phyloP scores from a whole-genome alignment of 1,140 invertebrate genomes.

The Andrena cerasifolii region DNA sequence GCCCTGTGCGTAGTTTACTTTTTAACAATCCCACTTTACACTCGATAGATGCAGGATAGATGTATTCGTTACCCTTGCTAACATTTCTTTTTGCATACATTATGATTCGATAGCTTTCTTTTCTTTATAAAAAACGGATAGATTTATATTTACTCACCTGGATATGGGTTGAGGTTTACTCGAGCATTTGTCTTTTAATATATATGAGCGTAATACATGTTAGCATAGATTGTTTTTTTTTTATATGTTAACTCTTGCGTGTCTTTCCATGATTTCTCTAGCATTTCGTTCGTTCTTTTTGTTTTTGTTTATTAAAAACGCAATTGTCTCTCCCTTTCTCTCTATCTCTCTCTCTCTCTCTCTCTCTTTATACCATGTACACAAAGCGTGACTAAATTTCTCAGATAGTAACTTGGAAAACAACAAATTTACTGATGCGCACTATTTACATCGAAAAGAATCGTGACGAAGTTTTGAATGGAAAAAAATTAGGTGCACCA shows the following conservation, averaged over 20 bases:
- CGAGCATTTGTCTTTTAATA: constrained; percentile 73
- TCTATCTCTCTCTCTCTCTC: neutral
- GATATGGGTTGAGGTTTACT: constrained; percentile 76
- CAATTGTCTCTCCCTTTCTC: constrained; percentile 7
- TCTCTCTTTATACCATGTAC: constrained; percentile 1
- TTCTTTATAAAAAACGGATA: constrained; percentile 72
- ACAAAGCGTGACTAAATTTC: constrained; percentile 11
- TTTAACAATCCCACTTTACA: constrained; percentile 48
- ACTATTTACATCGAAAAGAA: constrained; percentile 37
- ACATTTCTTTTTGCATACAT: constrained; percentile 24
- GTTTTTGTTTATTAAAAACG: neutral
- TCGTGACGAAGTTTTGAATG: constrained; percentile 24
- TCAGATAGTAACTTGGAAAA: constrained; percentile 19
- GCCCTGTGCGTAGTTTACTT: neutral
- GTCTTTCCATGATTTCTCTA: constrained; percentile 42
- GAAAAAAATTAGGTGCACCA: constrained; percentile 37
- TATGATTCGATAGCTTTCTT: constrained; percentile 48
- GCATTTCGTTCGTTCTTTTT: constrained; percentile 12
- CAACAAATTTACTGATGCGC: constrained; percentile 11
- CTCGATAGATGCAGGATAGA: constrained; percentile 65
- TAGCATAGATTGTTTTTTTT: constrained; percentile 37
- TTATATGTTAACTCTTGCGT: constrained; percentile 51
- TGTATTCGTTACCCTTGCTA: constrained; percentile 41
- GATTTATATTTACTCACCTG: constrained; percentile 80
- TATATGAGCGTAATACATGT: constrained; percentile 53